A percentile compares a stretch with the other conserved stretches of the same genome.
Evolutionary conservation across 1,140 invertebrate genomes (phyloP).

Genomic region (Cylas formicarius): DNA sequence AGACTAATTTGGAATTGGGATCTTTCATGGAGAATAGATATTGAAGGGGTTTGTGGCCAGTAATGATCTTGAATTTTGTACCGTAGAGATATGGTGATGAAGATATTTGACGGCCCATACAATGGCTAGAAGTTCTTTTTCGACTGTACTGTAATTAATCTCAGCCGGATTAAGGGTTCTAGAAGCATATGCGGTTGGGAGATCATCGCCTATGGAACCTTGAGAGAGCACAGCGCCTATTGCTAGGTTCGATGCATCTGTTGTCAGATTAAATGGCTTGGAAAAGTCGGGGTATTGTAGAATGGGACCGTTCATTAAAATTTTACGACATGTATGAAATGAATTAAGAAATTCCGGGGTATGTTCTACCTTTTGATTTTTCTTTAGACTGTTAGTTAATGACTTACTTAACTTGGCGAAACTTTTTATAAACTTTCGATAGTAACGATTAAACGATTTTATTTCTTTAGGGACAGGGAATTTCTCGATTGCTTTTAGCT

Average conservation of each 20-base stretch:
- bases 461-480: conserved; percentile 30
- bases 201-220: conserved; percentile 4
- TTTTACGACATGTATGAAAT: conserved; percentile 14
- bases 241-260: conserved; percentile 10
- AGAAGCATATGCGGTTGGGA: conserved; percentile 15
- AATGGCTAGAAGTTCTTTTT: conserved; percentile 27
- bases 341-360: conserved; percentile 10
- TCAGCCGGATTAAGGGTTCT: conserved; percentile 14
- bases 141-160: conserved; percentile 9
- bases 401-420: conserved; percentile 35
- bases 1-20: neutral
- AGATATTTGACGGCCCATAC: conserved; percentile 19
- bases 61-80: conserved; percentile 27
- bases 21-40: conserved; percentile 2
- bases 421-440: conserved; percentile 35
- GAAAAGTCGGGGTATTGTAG: conserved; percentile 12
- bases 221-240: conserved; percentile 29
- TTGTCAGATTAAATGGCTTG: conserved; percentile 8
- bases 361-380: conserved; percentile 20
- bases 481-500: conserved; percentile 13
- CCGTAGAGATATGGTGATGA: conserved; percentile 27
- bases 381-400: conserved; percentile 31
- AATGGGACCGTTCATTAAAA: conserved; percentile 22
- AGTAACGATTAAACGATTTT: conserved; percentile 35
- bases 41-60: conserved; percentile 10